A percentile compares a stretch with the other conserved stretches of the same genome.
Conservation (phyloP, 2,113 vertebrate species). For the Corythornis vintsioides region DNA sequence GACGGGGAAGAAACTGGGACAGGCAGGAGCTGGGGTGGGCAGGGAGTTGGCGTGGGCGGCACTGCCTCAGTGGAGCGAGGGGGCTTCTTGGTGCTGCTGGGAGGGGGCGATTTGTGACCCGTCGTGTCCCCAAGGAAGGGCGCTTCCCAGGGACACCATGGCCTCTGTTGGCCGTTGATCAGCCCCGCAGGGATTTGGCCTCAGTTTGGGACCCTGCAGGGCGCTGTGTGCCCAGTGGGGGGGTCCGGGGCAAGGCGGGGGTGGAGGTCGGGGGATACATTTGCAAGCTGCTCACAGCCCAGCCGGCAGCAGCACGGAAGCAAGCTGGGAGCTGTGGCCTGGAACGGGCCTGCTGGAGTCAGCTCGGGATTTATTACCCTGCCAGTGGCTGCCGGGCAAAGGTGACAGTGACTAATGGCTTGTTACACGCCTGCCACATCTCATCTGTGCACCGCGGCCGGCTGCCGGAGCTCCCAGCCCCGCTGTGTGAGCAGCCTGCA, state of each 20-base stretch:
- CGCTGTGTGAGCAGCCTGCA: background rate
- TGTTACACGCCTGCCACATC: conserved; percentile 76
- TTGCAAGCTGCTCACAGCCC: conserved; percentile 66
- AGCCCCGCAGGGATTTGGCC: background rate
- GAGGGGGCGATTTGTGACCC: background rate
- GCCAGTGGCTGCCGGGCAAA: conserved; percentile 65
- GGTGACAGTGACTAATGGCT: conserved; percentile 76
- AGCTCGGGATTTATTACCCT: conserved; percentile 54
- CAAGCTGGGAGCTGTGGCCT: conserved; percentile 39
- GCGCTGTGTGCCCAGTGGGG: background rate
- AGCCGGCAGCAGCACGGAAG: background rate
- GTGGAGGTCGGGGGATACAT: background rate
- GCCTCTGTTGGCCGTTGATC: rapidly evolving
- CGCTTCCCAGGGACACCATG: background rate
- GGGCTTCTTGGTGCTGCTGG: rapidly evolving
- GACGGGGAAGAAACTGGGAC: background rate
- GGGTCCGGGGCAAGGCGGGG: background rate
- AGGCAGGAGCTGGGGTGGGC: background rate
- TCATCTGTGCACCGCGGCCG: conserved; percentile 1
- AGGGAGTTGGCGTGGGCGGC: background rate
- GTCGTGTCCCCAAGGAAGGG: rapidly evolving
- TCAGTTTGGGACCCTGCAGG: background rate
- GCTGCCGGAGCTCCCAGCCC: conserved; percentile 49
- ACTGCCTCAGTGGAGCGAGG: background rate
- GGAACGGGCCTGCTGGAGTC: conserved; percentile 48